Evolutionary conservation across 2,888 invertebrate species (phyloP), one percentile per base, ranked within the genome.

Genomic region (Caprella mutica): DNA sequence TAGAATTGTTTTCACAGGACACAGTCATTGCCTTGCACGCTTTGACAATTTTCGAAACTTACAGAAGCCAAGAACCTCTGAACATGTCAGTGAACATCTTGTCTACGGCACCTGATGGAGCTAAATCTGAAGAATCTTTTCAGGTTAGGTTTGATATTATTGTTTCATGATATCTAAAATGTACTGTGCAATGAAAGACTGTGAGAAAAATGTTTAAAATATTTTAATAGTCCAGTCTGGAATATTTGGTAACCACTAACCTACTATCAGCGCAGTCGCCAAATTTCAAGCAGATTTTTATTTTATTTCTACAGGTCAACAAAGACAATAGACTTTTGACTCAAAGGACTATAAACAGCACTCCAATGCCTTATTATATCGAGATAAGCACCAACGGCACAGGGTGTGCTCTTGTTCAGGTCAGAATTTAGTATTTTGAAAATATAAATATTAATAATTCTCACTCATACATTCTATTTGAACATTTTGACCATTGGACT

Each of bases 321-420:
- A 24, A 43, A 17, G 43, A 17, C 3, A 43, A 43, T 5, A 43
- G 21, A 24, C 23, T 43, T 21, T 43, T 43, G 5, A 19, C 19
- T 14, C 43, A 43, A 19, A 17, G n/a, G 5, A 24, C n/a, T n/a
- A n/a, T 43, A 14, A 24, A 43, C 23, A 5, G 19, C 14, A 19
- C 43, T 2, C 14, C n/a, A 17, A 24, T 43, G 19, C 43, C 43
- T 3, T 14, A 19, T 14, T 21, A 3, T 43, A 21, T 19, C 3
- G 43, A 43, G 12, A 14, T 43, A 14, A 43, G n/a, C n/a, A 5
- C 23, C 2, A 43, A 14, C 14, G 43, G 43, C 14, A n/a, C n/a
- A 17, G 43, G 43, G 12, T 43, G 43, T 43, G 14, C 43, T 17
- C 43, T 43, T 19, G 43, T 43, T 19, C 43, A 43, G 43, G 43